Base-by-base conservation (phyloP, 2,888 invertebrate genomes). In the Pristionchus arcanus region DNA sequence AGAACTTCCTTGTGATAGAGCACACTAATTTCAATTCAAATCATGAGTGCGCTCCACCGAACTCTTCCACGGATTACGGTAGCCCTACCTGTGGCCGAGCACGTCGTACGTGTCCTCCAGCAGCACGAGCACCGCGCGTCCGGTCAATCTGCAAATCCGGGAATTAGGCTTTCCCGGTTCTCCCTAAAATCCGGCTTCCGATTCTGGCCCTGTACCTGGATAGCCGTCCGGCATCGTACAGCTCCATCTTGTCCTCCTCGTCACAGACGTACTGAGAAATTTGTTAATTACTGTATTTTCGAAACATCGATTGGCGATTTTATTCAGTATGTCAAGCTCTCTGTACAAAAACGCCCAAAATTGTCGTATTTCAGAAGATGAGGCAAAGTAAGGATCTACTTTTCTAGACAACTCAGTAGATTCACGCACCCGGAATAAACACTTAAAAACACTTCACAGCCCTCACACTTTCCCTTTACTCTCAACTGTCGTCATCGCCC, bases 201-300 rank as follows among this genome's bases (percentile, higher is more conserved):
- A 21, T 11, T 0, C 11, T 9, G 42, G 37, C 37, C 3, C 66
- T 5, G 71, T 34, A 81, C 81, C 81, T 81, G n/a, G 89, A 87
- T 37, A 91, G 86, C 19, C 90, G 87, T 37, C 91, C 91, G 34
- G 92, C 92, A n/a, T 93, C 92, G 74, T 92, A 93, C 53, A 94
- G 91, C 87, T 92, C 91, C 34, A 90, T 91, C 89, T 94, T 94
- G 91, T 94, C 94, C 87, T 94, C 93, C 55, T 94, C 94, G 81
- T 94, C 94, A 87, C 94, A 93, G 3, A 93, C 92, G 83, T 94
- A 94, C 92, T 93, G 87, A 55, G 91, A 90, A 63, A n/a, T n/a
- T 31, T 13, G n/a, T n/a, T n/a, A n/a, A 74, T 49, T 5, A 16
- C 13, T 15, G 2, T 31, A 81, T 49, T 25, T 55, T n/a, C 5